These are phyloP conservation scores for Phaedon cochleariae DNA, from an alignment of 2,888 invertebrate genomes.

Conservation along the genomic window DNA sequence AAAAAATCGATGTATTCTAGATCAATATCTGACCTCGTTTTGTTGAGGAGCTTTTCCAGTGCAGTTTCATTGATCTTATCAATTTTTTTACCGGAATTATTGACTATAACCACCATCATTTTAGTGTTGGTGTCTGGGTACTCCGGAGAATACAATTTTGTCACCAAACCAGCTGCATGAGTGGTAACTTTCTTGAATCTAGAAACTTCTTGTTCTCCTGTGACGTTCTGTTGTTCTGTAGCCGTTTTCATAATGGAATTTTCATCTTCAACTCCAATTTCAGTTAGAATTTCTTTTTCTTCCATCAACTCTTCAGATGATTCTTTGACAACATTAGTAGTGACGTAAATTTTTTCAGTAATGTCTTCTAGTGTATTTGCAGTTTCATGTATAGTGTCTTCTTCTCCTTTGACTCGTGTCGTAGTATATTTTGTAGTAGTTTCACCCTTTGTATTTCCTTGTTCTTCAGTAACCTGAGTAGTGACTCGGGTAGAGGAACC, in stretches of 20 bases:
- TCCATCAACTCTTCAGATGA: neutral
- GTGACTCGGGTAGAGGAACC: no score
- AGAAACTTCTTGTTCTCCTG: neutral
- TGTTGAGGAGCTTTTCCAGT: slow-evolving; percentile 39
- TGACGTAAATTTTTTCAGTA: slow-evolving; percentile 1
- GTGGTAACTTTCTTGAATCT: slow-evolving; percentile 1
- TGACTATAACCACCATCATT: slow-evolving; percentile 40
- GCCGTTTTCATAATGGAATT: slow-evolving; percentile 4
- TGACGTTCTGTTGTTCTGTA: neutral
- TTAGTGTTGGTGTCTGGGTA: slow-evolving; percentile 5
- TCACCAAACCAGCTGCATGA: neutral
- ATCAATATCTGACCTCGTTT: slow-evolving; percentile 32
- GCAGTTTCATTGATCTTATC: slow-evolving; percentile 38
- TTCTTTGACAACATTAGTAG: neutral
- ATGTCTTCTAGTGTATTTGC: neutral
- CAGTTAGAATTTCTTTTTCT: slow-evolving; percentile 4
- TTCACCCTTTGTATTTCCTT: neutral
- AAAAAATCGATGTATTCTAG: slow-evolving; percentile 40
- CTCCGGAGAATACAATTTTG: neutral
- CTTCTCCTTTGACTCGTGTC: neutral
- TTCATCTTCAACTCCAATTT: slow-evolving; percentile 13
- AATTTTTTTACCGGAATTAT: slow-evolving; percentile 37
- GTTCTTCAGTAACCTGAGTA: no score
- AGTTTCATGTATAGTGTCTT: neutral
- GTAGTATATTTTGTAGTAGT: neutral